Conservation (phyloP, 2,888 invertebrate genomes). For the Teleiodes luculella region DNA sequence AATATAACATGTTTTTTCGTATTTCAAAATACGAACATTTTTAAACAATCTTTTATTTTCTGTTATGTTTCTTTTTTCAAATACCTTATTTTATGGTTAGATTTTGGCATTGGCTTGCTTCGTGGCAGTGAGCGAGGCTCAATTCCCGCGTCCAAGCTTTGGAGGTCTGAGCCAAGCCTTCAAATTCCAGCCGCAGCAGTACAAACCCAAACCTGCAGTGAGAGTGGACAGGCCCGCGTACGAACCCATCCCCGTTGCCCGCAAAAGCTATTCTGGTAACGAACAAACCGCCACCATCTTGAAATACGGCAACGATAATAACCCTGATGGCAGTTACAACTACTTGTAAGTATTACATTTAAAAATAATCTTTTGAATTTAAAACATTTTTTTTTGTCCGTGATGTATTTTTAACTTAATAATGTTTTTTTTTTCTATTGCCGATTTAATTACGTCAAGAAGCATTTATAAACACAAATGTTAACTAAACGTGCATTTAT, state of each 20-base stretch:
- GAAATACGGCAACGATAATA: constrained; percentile 60
- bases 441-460: no score
- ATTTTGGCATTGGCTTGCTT: constrained; percentile 46
- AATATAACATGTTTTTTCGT: background rate
- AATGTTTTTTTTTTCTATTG: no score
- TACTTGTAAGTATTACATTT: constrained; percentile 65
- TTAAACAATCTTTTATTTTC: no score
- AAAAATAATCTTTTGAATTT: background rate
- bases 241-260: constrained; percentile 14
- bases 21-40: no score
- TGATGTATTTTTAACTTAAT: no score
- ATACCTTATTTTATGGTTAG: constrained; percentile 35
- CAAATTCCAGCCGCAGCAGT: constrained; percentile 31
- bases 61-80: no score
- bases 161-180: constrained; percentile 4
- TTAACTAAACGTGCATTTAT: no score
- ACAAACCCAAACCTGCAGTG: background rate
- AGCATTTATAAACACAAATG: no score
- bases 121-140: constrained; percentile 46
- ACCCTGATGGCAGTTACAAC: constrained; percentile 74
- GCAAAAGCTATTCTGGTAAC: constrained; percentile 19
- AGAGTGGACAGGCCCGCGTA: background rate
- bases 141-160: constrained; percentile 28
- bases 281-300: constrained; percentile 48
- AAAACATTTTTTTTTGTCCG: no score